Evolutionary conservation across 2,888 invertebrate species (phyloP).

Genomic region (Vesta saturnalis): DNA sequence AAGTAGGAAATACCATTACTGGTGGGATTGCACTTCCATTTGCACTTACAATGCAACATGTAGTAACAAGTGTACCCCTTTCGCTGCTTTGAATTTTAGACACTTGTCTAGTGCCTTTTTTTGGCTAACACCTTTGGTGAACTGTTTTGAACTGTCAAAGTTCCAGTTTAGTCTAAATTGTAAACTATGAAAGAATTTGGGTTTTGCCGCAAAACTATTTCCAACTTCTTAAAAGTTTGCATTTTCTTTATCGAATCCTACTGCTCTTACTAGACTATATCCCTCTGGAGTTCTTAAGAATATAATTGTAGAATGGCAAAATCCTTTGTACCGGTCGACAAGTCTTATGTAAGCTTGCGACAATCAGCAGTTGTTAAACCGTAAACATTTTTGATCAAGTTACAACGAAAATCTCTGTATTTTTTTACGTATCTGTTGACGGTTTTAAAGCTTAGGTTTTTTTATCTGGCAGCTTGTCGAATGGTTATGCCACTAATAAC

Average conservation of each 20-base stretch:
- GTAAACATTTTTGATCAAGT: too few species aligned
- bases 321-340: too few species aligned
- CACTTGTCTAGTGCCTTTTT: neutral
- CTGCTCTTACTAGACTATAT: neutral
- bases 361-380: too few species aligned
- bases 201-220: neutral
- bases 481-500: too few species aligned
- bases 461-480: too few species aligned
- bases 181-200: neutral
- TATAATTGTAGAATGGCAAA: too few species aligned
- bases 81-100: neutral
- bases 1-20: constrained; percentile 6
- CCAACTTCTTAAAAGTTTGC: too few species aligned
- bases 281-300: neutral
- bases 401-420: too few species aligned
- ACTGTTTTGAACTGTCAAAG: neutral
- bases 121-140: neutral
- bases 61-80: neutral
- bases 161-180: constrained; percentile 2
- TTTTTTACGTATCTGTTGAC: too few species aligned
- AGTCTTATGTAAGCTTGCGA: too few species aligned
- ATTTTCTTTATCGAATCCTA: neutral
- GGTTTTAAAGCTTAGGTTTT: too few species aligned
- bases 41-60: constrained; percentile 10
- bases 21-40: constrained; percentile 1